Base-by-base conservation (phyloP, 2,113 vertebrate species). In the Platycercus adscitus region DNA sequence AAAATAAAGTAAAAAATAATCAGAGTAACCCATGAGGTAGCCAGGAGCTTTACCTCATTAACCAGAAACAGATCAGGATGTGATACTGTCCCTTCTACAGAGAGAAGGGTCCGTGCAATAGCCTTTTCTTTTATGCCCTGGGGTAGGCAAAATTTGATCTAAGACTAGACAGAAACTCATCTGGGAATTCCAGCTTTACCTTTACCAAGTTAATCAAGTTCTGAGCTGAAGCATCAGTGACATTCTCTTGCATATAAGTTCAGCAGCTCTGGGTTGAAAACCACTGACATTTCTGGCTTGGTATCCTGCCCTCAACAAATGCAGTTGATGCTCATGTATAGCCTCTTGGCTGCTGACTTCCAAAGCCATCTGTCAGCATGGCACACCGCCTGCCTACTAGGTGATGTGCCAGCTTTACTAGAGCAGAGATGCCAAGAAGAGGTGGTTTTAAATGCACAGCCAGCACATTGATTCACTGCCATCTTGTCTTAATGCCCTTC, bases 291-390 rank as follows among this genome's bases (percentile, higher is more conserved):
- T 79, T 43, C 83, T 95, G 89, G 65, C 91, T 93, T 76, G 76
- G 41, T 94, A 53, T 41, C 50, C 75, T 92, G 89, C 86, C 91
- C 93, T 96, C 82, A 41, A 61, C 91, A 96, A 97, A 95, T 44
- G 55, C 80, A 50, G 92, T 61, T 75, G 91, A 95, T 94, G 93
- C 92, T 94, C 91, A 41, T 29, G 66, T 43, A 49, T 47, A 80
- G 84, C 95, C 77, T 89, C 66, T 64, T 94, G 96, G 95, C 96
- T 84, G 72, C 93, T 76, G 29, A n/a, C 86, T 95, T 50, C 82
- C 81, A 35, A 46, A 71, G 94, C 97, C 96, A 96, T 97, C 97
- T 97, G 96, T 79, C 53, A 20, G 58, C 17, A 70, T 94, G 95
- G 93, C 95, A 72, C 7, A 3, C 13, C 47, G 89, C 96, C 96